A percentile compares a stretch with the other conserved stretches of the same genome.
phyloP scores from a whole-genome alignment of 2,888 invertebrate species.

The Orthonychiurus folsomi region DNA sequence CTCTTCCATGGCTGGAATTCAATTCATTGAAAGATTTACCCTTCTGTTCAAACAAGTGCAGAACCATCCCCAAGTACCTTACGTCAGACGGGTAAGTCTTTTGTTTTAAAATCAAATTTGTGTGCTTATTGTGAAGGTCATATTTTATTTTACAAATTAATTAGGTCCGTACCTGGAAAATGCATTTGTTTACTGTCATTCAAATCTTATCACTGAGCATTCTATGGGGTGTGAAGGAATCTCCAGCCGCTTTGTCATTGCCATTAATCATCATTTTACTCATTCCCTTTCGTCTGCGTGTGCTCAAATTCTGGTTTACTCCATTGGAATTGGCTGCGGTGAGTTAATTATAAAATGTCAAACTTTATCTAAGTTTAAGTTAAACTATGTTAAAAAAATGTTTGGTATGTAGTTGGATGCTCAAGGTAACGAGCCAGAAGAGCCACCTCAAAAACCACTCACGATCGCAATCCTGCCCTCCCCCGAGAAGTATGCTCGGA shows the following conservation, averaged over 20 bases:
- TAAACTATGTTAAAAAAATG: background rate
- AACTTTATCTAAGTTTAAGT: background rate
- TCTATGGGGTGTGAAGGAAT: constrained; percentile 83
- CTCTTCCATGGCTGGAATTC: constrained; percentile 86
- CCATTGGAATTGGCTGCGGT: constrained; percentile 75
- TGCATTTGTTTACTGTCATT: constrained; percentile 82
- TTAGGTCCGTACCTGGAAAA: constrained; percentile 79
- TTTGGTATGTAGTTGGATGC: background rate
- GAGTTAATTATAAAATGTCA: constrained; percentile 45
- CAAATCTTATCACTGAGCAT: constrained; percentile 69
- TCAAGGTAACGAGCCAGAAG: background rate
- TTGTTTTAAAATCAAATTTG: background rate
- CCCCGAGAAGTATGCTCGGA: background rate
- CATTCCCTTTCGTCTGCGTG: constrained; percentile 69
- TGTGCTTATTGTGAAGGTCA: no score
- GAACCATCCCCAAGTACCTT: constrained; percentile 68
- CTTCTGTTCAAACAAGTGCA: constrained; percentile 90
- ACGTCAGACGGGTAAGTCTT: constrained; percentile 63
- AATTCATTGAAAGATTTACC: constrained; percentile 80
- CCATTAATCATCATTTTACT: constrained; percentile 88
- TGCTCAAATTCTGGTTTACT: constrained; percentile 64
- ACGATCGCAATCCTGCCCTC: background rate
- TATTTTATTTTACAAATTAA: constrained; percentile 22
- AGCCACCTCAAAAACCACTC: background rate
- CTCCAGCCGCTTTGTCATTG: constrained; percentile 76